phyloP scores from a whole-genome alignment of 2,113 vertebrate species.

The Trochalopteron elliotii region DNA sequence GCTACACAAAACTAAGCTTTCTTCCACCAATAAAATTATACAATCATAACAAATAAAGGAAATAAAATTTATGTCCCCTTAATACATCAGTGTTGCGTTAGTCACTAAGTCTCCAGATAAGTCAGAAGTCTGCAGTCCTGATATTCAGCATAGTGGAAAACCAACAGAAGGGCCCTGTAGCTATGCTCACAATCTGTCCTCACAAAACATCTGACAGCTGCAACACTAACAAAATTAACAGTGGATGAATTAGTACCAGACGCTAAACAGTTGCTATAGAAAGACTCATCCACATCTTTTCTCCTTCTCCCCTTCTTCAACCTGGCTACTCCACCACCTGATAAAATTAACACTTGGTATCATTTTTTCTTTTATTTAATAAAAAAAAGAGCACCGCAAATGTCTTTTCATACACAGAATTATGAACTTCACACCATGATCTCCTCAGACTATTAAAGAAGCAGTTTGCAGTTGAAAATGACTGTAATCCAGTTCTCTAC shows the following conservation, averaged over 20 bases:
- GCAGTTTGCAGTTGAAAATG: neutral
- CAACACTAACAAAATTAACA: slow-evolving; percentile 94
- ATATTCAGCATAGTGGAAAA: slow-evolving; percentile 89
- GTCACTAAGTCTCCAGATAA: slow-evolving; percentile 71
- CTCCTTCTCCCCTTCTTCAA: slow-evolving; percentile 17
- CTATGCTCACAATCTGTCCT: slow-evolving; percentile 90
- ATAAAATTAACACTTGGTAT: slow-evolving; percentile 8
- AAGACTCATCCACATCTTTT: slow-evolving; percentile 60
- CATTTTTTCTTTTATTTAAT: neutral
- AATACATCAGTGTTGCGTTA: slow-evolving; percentile 49
- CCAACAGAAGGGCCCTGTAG: slow-evolving; percentile 92
- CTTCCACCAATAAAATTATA: slow-evolving; percentile 14
- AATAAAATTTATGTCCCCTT: slow-evolving; percentile 52
- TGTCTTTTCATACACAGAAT: neutral
- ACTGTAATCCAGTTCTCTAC: neutral
- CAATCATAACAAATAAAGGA: slow-evolving; percentile 18
- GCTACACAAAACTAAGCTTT: neutral
- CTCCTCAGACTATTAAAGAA: neutral
- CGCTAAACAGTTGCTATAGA: slow-evolving; percentile 79
- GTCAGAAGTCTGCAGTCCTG: slow-evolving; percentile 81
- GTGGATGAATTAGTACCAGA: slow-evolving; percentile 96
- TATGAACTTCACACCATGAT: neutral
- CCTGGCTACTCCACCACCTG: slow-evolving; percentile 40
- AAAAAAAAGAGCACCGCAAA: neutral
- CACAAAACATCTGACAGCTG: slow-evolving; percentile 87